Conservation (phyloP, 2,113 vertebrate species). For the Strigops habroptila region DNA sequence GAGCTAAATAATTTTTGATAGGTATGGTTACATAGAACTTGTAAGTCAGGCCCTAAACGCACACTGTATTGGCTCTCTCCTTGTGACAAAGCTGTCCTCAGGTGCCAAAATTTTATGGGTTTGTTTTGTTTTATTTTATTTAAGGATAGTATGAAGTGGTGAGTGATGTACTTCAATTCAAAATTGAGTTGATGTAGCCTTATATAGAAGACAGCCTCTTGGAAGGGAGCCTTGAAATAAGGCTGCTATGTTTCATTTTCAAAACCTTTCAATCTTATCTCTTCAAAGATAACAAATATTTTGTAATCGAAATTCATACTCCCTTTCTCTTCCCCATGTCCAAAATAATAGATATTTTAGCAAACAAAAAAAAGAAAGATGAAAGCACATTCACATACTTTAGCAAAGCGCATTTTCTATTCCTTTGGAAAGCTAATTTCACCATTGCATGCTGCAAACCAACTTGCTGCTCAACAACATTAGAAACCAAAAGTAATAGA, state of each 20-base stretch:
- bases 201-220: conserved; percentile 71
- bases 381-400: conserved; percentile 24
- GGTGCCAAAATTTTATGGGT: conserved; percentile 71
- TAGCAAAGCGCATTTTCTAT: background rate
- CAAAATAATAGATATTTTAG: background rate
- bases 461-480: background rate
- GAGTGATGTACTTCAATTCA: conserved; percentile 39
- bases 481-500: background rate
- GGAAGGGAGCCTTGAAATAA: conserved; percentile 53
- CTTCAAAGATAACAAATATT: background rate
- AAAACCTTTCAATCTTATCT: background rate
- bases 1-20: conserved; percentile 62
- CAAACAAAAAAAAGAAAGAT: background rate
- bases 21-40: conserved; percentile 32
- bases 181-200: conserved; percentile 66
- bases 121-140: conserved; percentile 54
- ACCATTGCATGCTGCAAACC: background rate
- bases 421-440: background rate
- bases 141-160: conserved; percentile 61
- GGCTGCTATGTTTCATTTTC: conserved; percentile 17
- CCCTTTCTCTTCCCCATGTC: background rate
- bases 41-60: conserved; percentile 50
- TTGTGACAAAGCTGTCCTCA: conserved; percentile 69
- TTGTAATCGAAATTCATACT: conserved; percentile 8
- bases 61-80: conserved; percentile 45